Percentiles rank a stretch among this genome's conserved stretches.
phyloP scores from a whole-genome alignment of 2,888 invertebrate species.

The Lamellibrachia satsuma region DNA sequence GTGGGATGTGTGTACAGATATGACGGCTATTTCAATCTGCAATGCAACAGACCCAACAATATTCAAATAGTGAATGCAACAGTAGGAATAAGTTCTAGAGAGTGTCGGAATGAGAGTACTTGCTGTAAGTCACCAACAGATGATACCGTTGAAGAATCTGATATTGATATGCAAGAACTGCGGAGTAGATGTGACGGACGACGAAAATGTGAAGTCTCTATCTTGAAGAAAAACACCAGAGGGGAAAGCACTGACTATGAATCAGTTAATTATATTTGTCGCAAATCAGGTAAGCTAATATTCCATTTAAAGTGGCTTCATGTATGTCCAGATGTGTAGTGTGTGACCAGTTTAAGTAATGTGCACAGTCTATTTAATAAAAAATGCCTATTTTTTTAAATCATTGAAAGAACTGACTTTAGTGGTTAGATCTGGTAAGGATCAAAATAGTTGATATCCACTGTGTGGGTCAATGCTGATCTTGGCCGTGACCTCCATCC shows the following conservation, averaged over 20 bases:
- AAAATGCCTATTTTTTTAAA: too few species aligned
- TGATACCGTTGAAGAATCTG: neutral
- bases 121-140: neutral
- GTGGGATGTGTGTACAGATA: neutral
- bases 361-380: too few species aligned
- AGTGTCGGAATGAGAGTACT: neutral
- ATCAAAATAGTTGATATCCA: too few species aligned
- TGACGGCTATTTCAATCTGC: neutral
- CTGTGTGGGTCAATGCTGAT: too few species aligned
- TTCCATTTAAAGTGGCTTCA: neutral
- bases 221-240: neutral
- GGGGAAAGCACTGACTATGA: neutral
- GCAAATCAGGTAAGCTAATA: neutral
- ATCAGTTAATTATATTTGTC: neutral
- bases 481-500: too few species aligned
- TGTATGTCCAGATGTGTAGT: neutral
- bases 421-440: too few species aligned
- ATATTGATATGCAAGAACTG: neutral
- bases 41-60: neutral
- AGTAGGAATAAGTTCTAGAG: neutral
- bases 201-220: neutral
- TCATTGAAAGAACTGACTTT: too few species aligned
- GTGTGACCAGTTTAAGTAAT: too few species aligned
- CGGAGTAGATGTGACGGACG: neutral
- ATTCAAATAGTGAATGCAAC: neutral